Percentiles rank a stretch among this genome's conserved stretches.
phyloP scores from a whole-genome alignment of 2,797 vertebrate species.

The Clangula hyemalis region DNA sequence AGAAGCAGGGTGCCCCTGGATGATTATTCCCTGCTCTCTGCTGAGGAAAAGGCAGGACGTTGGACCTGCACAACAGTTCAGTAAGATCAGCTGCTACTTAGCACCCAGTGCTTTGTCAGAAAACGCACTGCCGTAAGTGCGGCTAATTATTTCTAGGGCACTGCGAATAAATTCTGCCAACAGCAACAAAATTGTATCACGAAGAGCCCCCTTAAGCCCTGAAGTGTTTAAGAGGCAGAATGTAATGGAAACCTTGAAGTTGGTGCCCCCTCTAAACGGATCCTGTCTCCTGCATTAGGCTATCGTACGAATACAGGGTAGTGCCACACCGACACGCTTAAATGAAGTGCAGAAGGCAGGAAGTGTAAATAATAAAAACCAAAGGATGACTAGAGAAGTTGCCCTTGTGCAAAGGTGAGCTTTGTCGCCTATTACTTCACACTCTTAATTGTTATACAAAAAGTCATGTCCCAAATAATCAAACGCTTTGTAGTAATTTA shows the following conservation, averaged over 20 bases:
- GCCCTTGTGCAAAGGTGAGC: background rate
- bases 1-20: background rate
- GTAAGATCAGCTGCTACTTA: background rate
- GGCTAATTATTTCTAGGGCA: background rate
- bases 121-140: background rate
- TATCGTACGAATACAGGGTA: background rate
- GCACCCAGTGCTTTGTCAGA: background rate
- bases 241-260: background rate
- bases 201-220: background rate
- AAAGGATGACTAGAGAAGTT: background rate
- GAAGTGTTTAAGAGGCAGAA: background rate
- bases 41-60: background rate
- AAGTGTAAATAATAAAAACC: background rate
- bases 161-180: background rate
- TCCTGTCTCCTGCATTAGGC: background rate
- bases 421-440: background rate
- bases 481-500: constrained; percentile 54
- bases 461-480: background rate
- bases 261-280: background rate
- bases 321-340: background rate
- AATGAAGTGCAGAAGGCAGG: background rate
- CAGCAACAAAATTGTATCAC: background rate
- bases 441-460: background rate
- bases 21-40: background rate
- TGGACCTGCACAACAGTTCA: background rate